Evolutionary conservation across 2,888 invertebrate genomes (phyloP), one percentile per base, ranked within the genome.

Genomic region (Perdita meconis): DNA sequence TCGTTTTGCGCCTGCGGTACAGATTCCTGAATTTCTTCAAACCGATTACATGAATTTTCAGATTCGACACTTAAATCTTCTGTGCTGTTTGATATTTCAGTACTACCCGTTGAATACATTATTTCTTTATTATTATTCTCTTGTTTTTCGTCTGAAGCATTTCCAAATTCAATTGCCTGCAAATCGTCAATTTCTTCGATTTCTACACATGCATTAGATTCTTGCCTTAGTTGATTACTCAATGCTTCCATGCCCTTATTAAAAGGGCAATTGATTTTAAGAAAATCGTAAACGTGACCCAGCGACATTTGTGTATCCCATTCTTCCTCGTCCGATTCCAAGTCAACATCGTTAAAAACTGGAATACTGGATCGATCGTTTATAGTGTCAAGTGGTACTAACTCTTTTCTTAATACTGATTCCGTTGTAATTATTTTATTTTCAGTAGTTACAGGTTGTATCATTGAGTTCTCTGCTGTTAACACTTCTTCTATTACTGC

Each of bases 301-400:
- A 12, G 5, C 16, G 53, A 8, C 22, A 75, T 8, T 0, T 65
- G 5, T 3, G 36, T 60, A 70, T 84, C 83, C 78, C 79, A 85
- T 42, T 83, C 77, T 12, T 78, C 67, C 26, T 67, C 63, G 13
- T 83, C 79, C 13, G 60, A 68, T 38, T 72, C 50, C 36, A 68
- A 8, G 56, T 81, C 73, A 4, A 40, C 3, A 34, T 86, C 86
- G 53, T 88, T 78, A 0, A 81, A 79, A n/a, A 86, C 56, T 13
- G 75, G 77, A 30, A 67, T 22, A 12, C 1, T n/a, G 0, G 44
- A 8, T 2, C 8, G 44, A n/a, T 60, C 13, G n/a, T 3, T 22
- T 13, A 19, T 5, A 34, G 0, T 5, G 1, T 38, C 2, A 36
- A 10, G 4, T 3, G 19, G 4, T 19, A 1, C 12, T 6, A n/a